A percentile compares a stretch with the other conserved stretches of the same genome.
Evolutionary conservation across 1,140 invertebrate genomes (phyloP).

Genomic region (Zaprionus africanus): DNA sequence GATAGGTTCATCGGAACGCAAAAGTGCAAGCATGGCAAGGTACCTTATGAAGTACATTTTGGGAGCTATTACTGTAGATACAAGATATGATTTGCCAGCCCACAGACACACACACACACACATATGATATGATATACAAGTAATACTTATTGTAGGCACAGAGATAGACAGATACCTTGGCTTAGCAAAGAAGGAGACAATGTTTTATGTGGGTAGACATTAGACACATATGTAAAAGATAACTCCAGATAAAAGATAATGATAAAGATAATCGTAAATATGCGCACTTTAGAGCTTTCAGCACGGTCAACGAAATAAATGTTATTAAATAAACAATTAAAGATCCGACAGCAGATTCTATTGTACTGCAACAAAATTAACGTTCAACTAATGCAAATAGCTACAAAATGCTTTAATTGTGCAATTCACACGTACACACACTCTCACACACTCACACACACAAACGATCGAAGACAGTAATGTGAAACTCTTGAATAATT

Average conservation of each 20-base stretch:
- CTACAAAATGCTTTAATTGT: constrained; percentile 67
- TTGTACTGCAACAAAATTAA: constrained; percentile 50
- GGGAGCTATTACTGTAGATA: constrained; percentile 48
- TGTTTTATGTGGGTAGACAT: constrained; percentile 29
- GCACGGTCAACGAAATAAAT: constrained; percentile 75
- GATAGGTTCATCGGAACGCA: constrained; percentile 27
- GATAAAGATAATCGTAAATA: constrained; percentile 62
- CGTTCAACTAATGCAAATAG: constrained; percentile 48
- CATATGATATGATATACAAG: constrained; percentile 14
- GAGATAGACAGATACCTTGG: constrained; percentile 15
- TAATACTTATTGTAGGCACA: constrained; percentile 35
- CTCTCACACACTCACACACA: constrained; percentile 12
- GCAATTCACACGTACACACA: constrained; percentile 33
- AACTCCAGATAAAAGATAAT: constrained; percentile 14
- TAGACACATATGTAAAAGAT: constrained; percentile 36
- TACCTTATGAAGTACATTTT: constrained; percentile 57
- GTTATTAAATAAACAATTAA: constrained; percentile 53
- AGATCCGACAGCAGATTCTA: constrained; percentile 22
- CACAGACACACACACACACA: constrained; percentile 17
- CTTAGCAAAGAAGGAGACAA: constrained; percentile 10
- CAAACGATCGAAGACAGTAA: constrained; percentile 9
- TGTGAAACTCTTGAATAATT: constrained; percentile 38
- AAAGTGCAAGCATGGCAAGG: constrained; percentile 35
- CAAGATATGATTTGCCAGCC: constrained; percentile 34
- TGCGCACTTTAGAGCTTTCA: constrained; percentile 79